Base-by-base conservation (phyloP, 53 echinoderm and acorn worm genomes). In the Antedon mediterranea region DNA sequence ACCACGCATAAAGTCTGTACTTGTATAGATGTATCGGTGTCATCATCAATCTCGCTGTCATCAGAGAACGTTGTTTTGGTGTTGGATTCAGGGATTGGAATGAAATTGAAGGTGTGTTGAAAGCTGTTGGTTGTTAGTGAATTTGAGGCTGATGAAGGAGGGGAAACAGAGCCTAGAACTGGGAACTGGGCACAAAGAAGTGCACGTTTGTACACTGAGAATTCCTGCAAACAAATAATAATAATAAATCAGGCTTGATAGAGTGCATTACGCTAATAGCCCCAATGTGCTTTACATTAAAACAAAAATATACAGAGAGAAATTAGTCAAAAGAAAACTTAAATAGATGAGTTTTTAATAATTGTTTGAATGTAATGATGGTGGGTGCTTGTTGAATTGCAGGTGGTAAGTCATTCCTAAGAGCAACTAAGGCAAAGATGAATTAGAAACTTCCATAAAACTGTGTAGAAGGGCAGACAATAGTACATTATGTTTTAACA, bases 111-210 rank as follows among this genome's bases (percentile, higher is more conserved):
- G 20, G 15, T 57, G 57, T 57, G 57, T 11, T 57, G 57, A 23
- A 57, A 57, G 23, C 18, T 18, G 57, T 26, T 81, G 13, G 72
- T 74, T 33, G 23, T 57, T 13, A 31, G 26, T 0, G 71, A 71
- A 26, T 73, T 44, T 18, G 57, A 57, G 7, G 57, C 57, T 18
- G 57, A 57, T 20, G 57, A 57, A 28, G 79, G 33, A 15, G 81
- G 33, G 28, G 84, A 32, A 23, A 78, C 28, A 33, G 91, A 89
- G 28, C 87, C 87, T 8, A 93, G 80, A 57, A 94, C 94, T 0
- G 94, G 94, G 76, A 91, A 94, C 74, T 94, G 91, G 29, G 94
- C 89, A 79, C 94, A 94, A 5, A 94, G 86, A 8, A 94, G 85
- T 41, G 94, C 91, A 43, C 85, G 94, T 71, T 79, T 86, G 84